Evolutionary conservation across 2,888 invertebrate genomes (phyloP), one percentile per base, ranked within the genome.

Genomic region (Alentia gelatinosa): DNA sequence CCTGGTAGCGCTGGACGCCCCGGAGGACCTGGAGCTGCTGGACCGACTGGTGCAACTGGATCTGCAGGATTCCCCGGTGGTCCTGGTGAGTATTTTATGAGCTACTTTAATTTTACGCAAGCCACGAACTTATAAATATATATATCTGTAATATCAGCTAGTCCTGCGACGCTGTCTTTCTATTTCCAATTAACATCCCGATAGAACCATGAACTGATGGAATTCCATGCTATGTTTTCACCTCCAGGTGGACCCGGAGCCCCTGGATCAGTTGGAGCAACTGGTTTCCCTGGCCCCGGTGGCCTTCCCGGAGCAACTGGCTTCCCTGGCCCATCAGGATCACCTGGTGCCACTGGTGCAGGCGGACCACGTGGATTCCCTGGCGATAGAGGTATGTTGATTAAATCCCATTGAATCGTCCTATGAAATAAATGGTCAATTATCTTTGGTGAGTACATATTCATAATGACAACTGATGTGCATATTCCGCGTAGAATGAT

Each of bases 41-140:
- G 92, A 75, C 39, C 91, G 30, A 88, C 92, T 42, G 92, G 92
- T 37, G 39, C 47, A 30, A 35, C 79, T 30, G 92, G 92, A 90
- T 84, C 47, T 35, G 84, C 42, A 12, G 92, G 92, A 75, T 40
- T 42, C 15, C 40, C 89, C 33, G 92, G 92, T 68, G 75, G 75
- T 39, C 68, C 92, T 86, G 92, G 92, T 83, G 39, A 40, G 39
- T 83, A 50, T n/a, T n/a, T n/a, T n/a, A n/a, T n/a, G n/a, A n/a
- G n/a, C n/a, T n/a, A n/a, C n/a, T n/a, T n/a, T n/a, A n/a, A n/a
- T n/a, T n/a, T n/a, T n/a, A n/a, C n/a, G n/a, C n/a, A n/a, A n/a
- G n/a, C n/a, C n/a, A n/a, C n/a, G n/a, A n/a, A n/a, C n/a, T n/a
- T n/a, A n/a, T n/a, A n/a, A n/a, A n/a, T 47, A 7, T 47, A 47